Evolutionary conservation across 2,113 vertebrate genomes (phyloP), one percentile per base, ranked within the genome.

Genomic region (Takifugu bimaculatus): DNA sequence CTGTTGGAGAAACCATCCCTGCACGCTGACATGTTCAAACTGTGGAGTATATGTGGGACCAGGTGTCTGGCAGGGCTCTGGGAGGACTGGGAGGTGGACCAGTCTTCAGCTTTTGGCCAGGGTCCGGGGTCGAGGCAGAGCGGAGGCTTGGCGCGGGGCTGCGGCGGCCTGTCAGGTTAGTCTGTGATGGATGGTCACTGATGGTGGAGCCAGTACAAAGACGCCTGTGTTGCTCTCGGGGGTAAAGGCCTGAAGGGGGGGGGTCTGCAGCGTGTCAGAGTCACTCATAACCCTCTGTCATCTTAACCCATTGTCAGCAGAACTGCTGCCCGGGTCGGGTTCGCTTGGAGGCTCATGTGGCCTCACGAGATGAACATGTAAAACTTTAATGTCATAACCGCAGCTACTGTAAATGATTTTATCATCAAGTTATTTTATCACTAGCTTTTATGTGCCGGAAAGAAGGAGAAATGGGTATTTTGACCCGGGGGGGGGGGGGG

Each of bases 151-250:
- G 75, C 60, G 29, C 77, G 68, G 88, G 91, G 87, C 88, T 90
- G 85, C 77, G 7, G 90, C 85, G 84, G 71, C 85, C 92, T 95
- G 93, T 94, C 94, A 92, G 90, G 92, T 94, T 94, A 93, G 72
- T 58, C 84, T 51, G 85, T 95, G 94, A 95, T 92, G 93, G 93
- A 95, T 94, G 69, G 85, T 29, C 91, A 91, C 92, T 91, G 91
- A 92, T 94, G 94, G 91, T 87, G 70, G 86, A 77, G 60, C 50
- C 79, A 87, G 84, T 86, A 95, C 93, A 95, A 95, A 94, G 92
- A 85, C 70, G 20, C 60, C 63, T 82, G 89, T 93, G 92, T 95
- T 87, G 50, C 72, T 79, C 73, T 78, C 64, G 25, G 58, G 79
- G 70, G 77, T 77, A 43, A 39, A 39, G 35, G 35, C 32, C 78